Conservation (phyloP, 92 coral and sea anemone genomes). For the Palythoa caribaeorum region DNA sequence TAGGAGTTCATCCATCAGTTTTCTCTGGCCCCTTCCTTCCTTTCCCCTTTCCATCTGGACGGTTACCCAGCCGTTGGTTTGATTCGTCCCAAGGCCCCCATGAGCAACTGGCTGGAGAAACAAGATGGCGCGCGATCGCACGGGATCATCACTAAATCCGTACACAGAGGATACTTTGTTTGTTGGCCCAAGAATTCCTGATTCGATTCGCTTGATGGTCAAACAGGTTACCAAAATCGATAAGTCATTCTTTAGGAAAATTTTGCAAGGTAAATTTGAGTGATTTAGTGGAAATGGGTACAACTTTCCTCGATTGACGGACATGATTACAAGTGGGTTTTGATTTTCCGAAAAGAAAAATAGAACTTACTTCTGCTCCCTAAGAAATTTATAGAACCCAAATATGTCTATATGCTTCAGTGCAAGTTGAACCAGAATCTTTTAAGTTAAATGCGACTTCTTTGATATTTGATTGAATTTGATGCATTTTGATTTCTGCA, state of each 20-base stretch:
- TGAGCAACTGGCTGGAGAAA: neutral
- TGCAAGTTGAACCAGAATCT: too few species aligned
- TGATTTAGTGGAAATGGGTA: neutral
- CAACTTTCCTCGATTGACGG: neutral
- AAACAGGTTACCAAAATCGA: slow-evolving; percentile 80
- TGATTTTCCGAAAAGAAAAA: neutral
- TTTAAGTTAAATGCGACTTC: too few species aligned
- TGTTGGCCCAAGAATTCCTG: slow-evolving; percentile 93
- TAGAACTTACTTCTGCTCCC: neutral
- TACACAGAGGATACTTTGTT: slow-evolving; percentile 84
- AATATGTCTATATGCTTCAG: too few species aligned
- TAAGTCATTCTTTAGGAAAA: slow-evolving; percentile 81
- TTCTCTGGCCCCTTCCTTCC: too few species aligned
- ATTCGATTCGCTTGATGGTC: slow-evolving; percentile 85
- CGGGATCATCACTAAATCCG: slow-evolving; percentile 75
- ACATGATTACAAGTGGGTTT: neutral
- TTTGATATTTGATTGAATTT: neutral
- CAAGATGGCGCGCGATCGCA: slow-evolving; percentile 97
- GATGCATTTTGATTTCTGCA: neutral
- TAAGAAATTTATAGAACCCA: too few species aligned
- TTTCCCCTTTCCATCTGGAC: too few species aligned
- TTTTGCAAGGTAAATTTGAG: slow-evolving; percentile 81
- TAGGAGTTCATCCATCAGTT: too few species aligned
- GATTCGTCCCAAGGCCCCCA: neutral
- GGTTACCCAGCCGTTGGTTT: too few species aligned